phyloP scores from a whole-genome alignment of 2,888 invertebrate species.

The Cephus pygmeus region DNA sequence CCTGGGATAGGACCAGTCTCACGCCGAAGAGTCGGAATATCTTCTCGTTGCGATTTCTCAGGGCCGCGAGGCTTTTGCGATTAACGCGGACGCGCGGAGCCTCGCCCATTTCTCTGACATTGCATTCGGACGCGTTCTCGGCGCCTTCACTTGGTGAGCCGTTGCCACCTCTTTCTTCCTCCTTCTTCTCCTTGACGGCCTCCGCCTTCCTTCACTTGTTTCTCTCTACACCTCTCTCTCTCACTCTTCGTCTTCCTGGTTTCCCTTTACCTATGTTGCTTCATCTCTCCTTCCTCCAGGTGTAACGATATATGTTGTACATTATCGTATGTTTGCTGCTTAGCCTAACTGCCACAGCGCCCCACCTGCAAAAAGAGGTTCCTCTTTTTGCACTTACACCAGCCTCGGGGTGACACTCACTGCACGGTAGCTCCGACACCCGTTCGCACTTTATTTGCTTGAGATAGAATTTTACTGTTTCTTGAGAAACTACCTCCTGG shows the following conservation, averaged over 20 bases:
- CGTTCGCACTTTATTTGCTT: not conserved
- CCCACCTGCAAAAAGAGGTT: slow-evolving; percentile 5
- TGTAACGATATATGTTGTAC: not conserved
- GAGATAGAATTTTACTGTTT: not conserved
- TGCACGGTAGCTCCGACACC: slow-evolving; percentile 1
- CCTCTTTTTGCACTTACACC: slow-evolving; percentile 5
- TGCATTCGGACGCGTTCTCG: slow-evolving; percentile 19
- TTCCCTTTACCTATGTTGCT: not conserved
- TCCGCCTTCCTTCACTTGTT: not conserved
- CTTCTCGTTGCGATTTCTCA: slow-evolving; percentile 27
- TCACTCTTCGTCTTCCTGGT: not conserved
- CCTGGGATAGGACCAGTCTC: slow-evolving; percentile 17
- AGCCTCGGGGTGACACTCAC: slow-evolving; percentile 4
- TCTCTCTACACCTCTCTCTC: not conserved
- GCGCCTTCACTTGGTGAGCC: not conserved
- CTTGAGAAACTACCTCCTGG: not conserved
- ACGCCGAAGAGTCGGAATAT: slow-evolving; percentile 36
- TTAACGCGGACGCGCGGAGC: slow-evolving; percentile 39
- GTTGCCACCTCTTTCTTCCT: not conserved
- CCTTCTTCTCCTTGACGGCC: not conserved
- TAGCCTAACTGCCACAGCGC: not conserved
- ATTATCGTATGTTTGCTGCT: not conserved
- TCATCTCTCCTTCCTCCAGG: not conserved
- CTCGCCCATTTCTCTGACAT: slow-evolving; percentile 47
- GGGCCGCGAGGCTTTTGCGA: slow-evolving; percentile 30